Base-by-base conservation (phyloP, 2,888 invertebrate genomes). In the Tricholauxania praeusta region DNA sequence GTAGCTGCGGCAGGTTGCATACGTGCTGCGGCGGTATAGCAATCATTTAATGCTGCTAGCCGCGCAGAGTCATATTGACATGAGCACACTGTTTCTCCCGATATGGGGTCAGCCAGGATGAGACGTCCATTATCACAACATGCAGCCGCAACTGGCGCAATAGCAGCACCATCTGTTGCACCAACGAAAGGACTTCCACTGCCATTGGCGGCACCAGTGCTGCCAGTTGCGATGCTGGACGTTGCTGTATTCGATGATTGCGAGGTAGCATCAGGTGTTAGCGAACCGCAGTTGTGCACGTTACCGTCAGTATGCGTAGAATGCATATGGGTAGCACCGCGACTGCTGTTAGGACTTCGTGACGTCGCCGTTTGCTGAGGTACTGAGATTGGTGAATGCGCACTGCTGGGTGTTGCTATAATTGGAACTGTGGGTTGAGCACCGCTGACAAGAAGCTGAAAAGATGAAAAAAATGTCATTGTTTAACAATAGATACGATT, bases 51-150 rank as follows among this genome's bases (percentile, higher is more conserved):
- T 7, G 39, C 39, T 12, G 78, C 62, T 59, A 78, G 63, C 32
- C 76, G 78, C 1, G 76, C 94, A 74, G 94, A 93, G 88, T 96
- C 96, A 88, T 96, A 96, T 88, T 96, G 96, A 88, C 96, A 97
- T 80, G 96, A 96, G 89, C 96, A 97, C 81, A 97, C 95, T 69
- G 95, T 94, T 88, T 96, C 96, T 48, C 96, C 96, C 78, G 96
- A 94, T 76, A 96, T 93, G 17, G 96, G 96, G 88, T 96, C 96
- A 79, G 96, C 95, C 89, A 96, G 94, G 88, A 96, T 92, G 78
- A 96, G 96, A 77, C 96, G 91, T 59, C 96, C 96, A 79, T 95
- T 95, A 86, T 96, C 96, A 89, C 96, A 96, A 89, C 96, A 96
- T 74, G 92, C 89, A 78, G 74, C 59, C 66, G 75, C 53, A 6